phyloP scores from a whole-genome alignment of 2,888 invertebrate species.

The Apantesis nais region DNA sequence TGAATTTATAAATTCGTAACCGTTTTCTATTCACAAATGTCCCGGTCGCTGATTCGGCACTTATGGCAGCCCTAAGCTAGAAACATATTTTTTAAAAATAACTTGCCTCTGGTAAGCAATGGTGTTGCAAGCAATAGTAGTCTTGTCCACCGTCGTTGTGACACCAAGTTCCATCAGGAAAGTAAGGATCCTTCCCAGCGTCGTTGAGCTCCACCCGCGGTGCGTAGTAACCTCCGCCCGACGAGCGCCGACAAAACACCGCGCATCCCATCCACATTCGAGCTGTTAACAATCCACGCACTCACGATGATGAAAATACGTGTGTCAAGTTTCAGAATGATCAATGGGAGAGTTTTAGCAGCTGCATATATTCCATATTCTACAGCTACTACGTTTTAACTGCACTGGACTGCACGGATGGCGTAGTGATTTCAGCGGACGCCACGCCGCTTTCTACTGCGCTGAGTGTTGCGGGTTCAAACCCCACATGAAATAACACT shows the following conservation, averaged over 20 bases:
- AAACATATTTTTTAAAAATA: background rate
- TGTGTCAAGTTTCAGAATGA: background rate
- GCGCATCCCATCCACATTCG: conserved; percentile 93
- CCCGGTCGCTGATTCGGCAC: too few relatives aligned
- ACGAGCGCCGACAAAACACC: conserved; percentile 89
- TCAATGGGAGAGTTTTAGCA: background rate
- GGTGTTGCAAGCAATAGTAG: conserved; percentile 91
- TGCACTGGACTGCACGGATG: too few relatives aligned
- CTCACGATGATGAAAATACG: background rate
- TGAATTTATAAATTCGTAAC: too few relatives aligned
- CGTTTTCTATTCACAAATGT: too few relatives aligned
- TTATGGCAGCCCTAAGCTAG: too few relatives aligned
- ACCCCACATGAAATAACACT: too few relatives aligned
- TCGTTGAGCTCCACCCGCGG: conserved; percentile 91
- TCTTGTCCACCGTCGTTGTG: conserved; percentile 87
- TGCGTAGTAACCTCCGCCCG: conserved; percentile 89
- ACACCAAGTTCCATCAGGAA: conserved; percentile 94
- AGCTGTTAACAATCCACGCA: conserved; percentile 59
- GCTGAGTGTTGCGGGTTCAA: too few relatives aligned
- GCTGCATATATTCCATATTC: background rate
- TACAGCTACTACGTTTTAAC: background rate
- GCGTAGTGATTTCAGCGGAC: too few relatives aligned
- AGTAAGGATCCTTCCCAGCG: conserved; percentile 89
- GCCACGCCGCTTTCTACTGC: too few relatives aligned
- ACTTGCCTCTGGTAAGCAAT: conserved; percentile 89